phyloP scores from a whole-genome alignment of 2,113 vertebrate genomes.

The Emydura subglobosa region DNA sequence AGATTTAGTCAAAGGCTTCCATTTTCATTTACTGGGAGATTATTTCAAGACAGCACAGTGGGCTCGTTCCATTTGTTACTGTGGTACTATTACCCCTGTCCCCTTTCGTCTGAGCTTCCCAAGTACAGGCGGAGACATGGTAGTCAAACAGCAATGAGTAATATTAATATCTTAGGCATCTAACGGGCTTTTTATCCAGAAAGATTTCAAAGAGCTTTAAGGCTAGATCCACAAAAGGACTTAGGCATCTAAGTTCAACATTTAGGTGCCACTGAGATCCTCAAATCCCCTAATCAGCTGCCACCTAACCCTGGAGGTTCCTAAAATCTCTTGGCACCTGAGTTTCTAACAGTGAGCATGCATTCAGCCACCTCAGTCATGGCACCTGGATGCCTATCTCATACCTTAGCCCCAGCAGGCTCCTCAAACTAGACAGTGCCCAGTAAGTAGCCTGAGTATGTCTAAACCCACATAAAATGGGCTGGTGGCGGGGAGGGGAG shows the following conservation, averaged over 20 bases:
- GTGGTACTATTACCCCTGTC: not conserved
- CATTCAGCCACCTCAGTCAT: not conserved
- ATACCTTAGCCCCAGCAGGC: not conserved
- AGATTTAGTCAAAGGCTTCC: constrained; percentile 44
- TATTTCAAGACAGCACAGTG: constrained; percentile 36
- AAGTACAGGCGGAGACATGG: constrained; percentile 44
- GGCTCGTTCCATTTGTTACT: constrained; percentile 27
- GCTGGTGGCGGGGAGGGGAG: not conserved
- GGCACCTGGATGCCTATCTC: not conserved
- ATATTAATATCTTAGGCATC: constrained; percentile 39
- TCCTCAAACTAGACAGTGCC: not conserved
- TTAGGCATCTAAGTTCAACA: not conserved
- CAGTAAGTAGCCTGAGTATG: not conserved
- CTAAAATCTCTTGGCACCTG: not conserved
- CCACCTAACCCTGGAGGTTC: not conserved
- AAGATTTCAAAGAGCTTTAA: constrained; percentile 41
- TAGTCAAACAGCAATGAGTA: constrained; percentile 59
- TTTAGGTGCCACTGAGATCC: not conserved
- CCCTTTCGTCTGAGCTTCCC: constrained; percentile 47
- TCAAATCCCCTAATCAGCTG: not conserved
- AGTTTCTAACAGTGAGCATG: not conserved
- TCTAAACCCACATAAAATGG: not conserved
- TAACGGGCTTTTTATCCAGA: constrained; percentile 44
- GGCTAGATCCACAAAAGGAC: not conserved
- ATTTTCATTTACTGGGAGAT: constrained; percentile 31